A percentile compares a stretch with the other conserved stretches of the same genome.
phyloP scores from a whole-genome alignment of 2,113 vertebrate species.

The Hippocampus comes region DNA sequence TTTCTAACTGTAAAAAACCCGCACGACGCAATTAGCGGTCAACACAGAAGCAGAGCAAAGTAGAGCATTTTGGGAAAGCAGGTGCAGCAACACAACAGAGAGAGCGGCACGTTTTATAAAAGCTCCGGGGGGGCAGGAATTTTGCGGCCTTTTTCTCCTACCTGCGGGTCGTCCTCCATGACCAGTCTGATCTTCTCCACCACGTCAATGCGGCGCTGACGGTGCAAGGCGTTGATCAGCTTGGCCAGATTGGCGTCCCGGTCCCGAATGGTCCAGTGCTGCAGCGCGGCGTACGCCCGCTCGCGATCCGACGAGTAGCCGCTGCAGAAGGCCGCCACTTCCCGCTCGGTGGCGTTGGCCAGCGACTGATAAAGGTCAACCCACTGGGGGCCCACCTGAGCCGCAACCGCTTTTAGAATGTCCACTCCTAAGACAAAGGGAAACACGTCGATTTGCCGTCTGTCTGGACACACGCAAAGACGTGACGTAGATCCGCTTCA shows the following conservation, averaged over 20 bases:
- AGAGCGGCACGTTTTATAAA: neutral
- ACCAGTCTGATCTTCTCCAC: conserved; percentile 93
- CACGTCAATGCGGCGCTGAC: conserved; percentile 88
- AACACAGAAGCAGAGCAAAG: conserved; percentile 13
- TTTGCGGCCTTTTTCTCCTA: conserved; percentile 43
- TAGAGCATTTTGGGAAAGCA: neutral
- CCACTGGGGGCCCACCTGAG: conserved; percentile 92
- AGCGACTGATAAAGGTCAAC: conserved; percentile 91
- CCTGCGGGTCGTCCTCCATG: conserved; percentile 93
- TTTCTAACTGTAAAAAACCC: conserved; percentile 1
- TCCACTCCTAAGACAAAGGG: conserved; percentile 79
- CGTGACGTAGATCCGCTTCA: too few relatives aligned
- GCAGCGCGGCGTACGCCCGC: conserved; percentile 87
- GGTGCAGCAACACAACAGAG: neutral
- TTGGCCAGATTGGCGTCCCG: conserved; percentile 92
- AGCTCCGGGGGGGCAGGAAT: too few relatives aligned
- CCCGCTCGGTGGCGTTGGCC: conserved; percentile 87
- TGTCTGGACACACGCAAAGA: too few relatives aligned
- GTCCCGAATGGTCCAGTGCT: conserved; percentile 95
- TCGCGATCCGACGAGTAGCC: conserved; percentile 86
- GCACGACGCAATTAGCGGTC: neutral
- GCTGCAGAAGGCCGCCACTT: conserved; percentile 88
- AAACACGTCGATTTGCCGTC: neutral
- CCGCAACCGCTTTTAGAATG: conserved; percentile 90
- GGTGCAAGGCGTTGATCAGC: conserved; percentile 88